Evolutionary conservation across 2,888 invertebrate genomes (phyloP), one percentile per base, ranked within the genome.

Genomic region (Cephus spinipes): DNA sequence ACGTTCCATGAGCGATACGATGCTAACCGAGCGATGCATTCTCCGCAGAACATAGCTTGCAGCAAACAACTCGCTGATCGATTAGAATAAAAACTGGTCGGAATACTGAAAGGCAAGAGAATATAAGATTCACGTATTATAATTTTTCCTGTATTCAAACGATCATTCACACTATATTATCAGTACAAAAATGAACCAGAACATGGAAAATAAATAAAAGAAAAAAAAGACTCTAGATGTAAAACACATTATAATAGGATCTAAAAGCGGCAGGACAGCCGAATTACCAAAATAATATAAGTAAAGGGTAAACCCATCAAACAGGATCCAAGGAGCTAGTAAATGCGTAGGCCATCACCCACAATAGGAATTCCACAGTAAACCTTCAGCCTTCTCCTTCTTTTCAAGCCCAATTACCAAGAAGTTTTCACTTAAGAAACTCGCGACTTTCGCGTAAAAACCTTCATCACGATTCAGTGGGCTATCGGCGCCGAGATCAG

Each of bases 401-500:
- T 33, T 74, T 73, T 73, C 76, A 69, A 79, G 76, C 40, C 79
- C 79, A 79, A 79, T 79, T 79, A 79, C 76, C 69, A 68, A 73
- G 76, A 79, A 76, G 76, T 79, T 79, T 79, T 79, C 79, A 79
- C 79, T 79, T 74, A 33, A 74, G 74, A 76, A 75, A 69, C 79
- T 31, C 76, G 78, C 35, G 79, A 71, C 68, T 73, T 76, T 79
- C 79, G 76, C 79, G 76, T 73, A 79, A 79, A 79, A 79, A 79
- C 76, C 76, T 76, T 74, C 76, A 79, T 79, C 79, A 79, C 79
- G 79, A 79, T 79, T 79, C 76, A 75, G 76, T 69, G 79, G 79
- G 74, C 69, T 79, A 79, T 79, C 79, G 79, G 74, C 69, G 79
- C 76, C 73, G 79, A 77, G 79, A 79, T 79, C 79, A 76, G 79